These are phyloP conservation scores for Diadegma fenestrale DNA, from an alignment of 2,888 invertebrate genomes.

Conservation along the genomic window DNA sequence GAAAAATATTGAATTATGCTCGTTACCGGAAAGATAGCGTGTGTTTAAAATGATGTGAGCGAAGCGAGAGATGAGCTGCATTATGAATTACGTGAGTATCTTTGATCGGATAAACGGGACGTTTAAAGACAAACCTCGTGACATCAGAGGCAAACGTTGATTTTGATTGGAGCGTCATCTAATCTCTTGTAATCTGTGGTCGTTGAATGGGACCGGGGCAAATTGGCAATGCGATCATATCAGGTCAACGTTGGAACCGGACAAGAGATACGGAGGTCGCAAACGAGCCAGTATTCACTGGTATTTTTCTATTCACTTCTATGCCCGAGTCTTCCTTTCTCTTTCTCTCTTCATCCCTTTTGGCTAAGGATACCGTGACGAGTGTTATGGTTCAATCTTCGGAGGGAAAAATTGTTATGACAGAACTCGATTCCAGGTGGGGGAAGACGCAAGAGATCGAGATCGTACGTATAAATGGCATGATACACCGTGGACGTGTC, in stretches of 20 bases:
- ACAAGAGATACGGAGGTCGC: conserved; percentile 55
- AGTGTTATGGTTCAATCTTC: conserved; percentile 40
- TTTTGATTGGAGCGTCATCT: conserved; percentile 70
- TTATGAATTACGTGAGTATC: conserved; percentile 11
- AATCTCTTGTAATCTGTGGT: conserved; percentile 68
- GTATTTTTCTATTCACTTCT: conserved; percentile 49
- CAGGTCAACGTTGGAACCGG: conserved; percentile 70
- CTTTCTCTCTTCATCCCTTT: conserved; percentile 20
- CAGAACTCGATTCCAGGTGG: conserved; percentile 58
- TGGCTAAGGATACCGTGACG: conserved; percentile 10
- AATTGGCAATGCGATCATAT: conserved; percentile 72
- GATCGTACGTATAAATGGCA: conserved; percentile 71
- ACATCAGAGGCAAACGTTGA: conserved; percentile 58
- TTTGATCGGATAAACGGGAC: conserved; percentile 36
- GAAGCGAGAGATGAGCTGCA: background rate
- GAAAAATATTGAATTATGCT: background rate
- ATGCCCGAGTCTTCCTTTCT: conserved; percentile 16
- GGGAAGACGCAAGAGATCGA: conserved; percentile 56
- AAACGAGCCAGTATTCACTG: conserved; percentile 69
- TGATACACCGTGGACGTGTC: conserved; percentile 65
- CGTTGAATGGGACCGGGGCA: conserved; percentile 65
- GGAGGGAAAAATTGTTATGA: conserved; percentile 36
- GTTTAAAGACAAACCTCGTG: conserved; percentile 46
- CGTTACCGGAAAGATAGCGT: background rate
- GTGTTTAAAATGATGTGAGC: background rate